Conservation (phyloP, 2,113 vertebrate genomes). For the Garra rufa region DNA sequence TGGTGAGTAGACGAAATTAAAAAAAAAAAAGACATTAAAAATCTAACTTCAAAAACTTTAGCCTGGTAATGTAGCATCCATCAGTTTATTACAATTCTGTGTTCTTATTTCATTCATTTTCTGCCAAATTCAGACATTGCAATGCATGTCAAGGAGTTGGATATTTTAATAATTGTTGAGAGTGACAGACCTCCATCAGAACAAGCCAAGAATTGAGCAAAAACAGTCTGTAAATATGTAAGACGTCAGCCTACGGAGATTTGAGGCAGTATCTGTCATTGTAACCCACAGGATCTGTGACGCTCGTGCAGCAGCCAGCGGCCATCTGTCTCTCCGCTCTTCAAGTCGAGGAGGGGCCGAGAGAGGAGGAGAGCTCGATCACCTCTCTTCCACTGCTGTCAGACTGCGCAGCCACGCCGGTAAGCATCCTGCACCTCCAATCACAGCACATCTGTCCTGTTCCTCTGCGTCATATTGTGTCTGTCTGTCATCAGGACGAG, state of each 20-base stretch:
- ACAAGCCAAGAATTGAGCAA: background rate
- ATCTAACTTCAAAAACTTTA: too few species aligned
- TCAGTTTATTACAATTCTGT: too few species aligned
- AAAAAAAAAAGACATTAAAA: too few species aligned
- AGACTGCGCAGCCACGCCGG: constrained; percentile 65
- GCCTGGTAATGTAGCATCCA: background rate
- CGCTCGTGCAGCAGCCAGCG: constrained; percentile 47
- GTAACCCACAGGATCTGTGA: constrained; percentile 54
- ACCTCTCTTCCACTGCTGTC: constrained; percentile 74
- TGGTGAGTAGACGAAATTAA: too few species aligned
- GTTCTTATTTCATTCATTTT: too few species aligned
- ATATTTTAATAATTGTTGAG: background rate
- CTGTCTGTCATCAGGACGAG: constrained; percentile 65
- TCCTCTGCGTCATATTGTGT: constrained; percentile 28
- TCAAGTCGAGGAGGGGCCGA: constrained; percentile 76
- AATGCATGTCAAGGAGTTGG: too few species aligned
- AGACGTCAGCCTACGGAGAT: background rate
- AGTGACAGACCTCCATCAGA: background rate
- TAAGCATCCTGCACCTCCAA: constrained; percentile 49
- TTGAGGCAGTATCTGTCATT: constrained; percentile 11
- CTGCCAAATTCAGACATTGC: too few species aligned
- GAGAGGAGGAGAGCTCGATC: constrained; percentile 68
- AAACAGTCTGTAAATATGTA: constrained; percentile 10
- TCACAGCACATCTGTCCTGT: background rate
- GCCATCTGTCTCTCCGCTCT: constrained; percentile 63